A percentile compares a stretch with the other conserved stretches of the same genome.
Conservation (phyloP, 2,888 invertebrate species). For the Drosophila gaucha region DNA sequence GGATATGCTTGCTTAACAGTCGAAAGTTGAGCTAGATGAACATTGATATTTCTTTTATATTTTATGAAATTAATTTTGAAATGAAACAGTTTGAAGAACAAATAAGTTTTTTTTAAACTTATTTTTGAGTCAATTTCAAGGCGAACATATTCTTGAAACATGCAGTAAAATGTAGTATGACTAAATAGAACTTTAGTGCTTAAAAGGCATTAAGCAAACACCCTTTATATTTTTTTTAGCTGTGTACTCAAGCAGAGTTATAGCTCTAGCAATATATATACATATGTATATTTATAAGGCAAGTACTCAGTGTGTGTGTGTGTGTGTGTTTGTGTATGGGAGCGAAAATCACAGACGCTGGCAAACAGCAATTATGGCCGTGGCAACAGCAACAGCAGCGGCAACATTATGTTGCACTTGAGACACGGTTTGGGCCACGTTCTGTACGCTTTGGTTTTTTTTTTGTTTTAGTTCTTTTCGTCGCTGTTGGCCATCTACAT, state of each 20-base stretch:
- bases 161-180: not conserved
- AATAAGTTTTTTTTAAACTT: too few species aligned
- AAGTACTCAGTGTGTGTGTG: constrained; percentile 7
- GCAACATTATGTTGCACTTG: constrained; percentile 63
- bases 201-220: not conserved
- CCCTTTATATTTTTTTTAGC: not conserved
- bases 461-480: constrained; percentile 20
- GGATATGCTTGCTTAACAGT: too few species aligned
- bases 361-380: constrained; percentile 59
- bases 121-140: too few species aligned
- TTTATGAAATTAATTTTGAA: too few species aligned
- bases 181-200: not conserved
- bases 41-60: too few species aligned
- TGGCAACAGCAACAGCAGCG: constrained; percentile 34
- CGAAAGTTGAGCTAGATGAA: too few species aligned
- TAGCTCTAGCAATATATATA: not conserved
- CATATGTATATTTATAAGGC: constrained; percentile 32
- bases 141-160: too few species aligned
- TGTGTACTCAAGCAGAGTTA: constrained; percentile 12
- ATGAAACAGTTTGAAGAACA: too few species aligned
- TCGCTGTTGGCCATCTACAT: constrained; percentile 22
- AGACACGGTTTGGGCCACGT: constrained; percentile 45
- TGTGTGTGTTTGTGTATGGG: constrained; percentile 29
- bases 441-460: constrained; percentile 32
- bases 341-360: constrained; percentile 55